These are phyloP conservation scores for Hestina assimilis DNA, from an alignment of 1,140 invertebrate genomes.

Conservation along the genomic window DNA sequence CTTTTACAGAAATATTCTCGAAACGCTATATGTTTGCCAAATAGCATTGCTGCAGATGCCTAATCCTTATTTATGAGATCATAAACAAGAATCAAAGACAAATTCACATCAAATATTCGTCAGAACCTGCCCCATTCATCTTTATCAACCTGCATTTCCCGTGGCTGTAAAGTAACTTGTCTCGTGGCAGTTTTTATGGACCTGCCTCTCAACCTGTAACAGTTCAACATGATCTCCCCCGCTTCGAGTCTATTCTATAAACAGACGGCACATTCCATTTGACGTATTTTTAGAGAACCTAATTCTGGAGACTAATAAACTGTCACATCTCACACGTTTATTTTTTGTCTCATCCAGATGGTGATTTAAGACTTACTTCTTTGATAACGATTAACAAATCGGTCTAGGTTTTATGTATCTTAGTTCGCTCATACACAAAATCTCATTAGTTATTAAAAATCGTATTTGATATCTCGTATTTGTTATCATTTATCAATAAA, in stretches of 20 bases:
- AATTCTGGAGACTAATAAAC: conserved; percentile 51
- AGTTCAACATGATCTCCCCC: conserved; percentile 36
- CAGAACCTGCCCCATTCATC: background rate
- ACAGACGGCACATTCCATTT: conserved; percentile 59
- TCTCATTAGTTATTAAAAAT: too few relatives aligned
- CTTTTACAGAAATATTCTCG: background rate
- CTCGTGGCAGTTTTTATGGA: conserved; percentile 34
- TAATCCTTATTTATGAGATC: background rate
- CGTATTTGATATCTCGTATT: too few relatives aligned
- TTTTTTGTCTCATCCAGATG: conserved; percentile 2
- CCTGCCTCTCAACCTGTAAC: conserved; percentile 41
- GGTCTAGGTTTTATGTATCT: too few relatives aligned
- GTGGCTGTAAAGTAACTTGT: conserved; percentile 1
- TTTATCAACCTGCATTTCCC: background rate
- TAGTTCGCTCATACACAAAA: too few relatives aligned
- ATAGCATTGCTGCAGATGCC: background rate
- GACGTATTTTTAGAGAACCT: conserved; percentile 50
- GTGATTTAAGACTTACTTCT: background rate
- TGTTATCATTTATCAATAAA: too few relatives aligned
- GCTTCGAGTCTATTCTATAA: conserved; percentile 54
- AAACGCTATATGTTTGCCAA: background rate
- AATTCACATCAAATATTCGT: too few relatives aligned
- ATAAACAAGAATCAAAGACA: background rate
- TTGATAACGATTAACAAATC: too few relatives aligned
- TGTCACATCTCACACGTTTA: conserved; percentile 19